Percentiles rank a stretch among this genome's conserved stretches.
Conservation (phyloP, 1,140 invertebrate species). For the Antheraea pernyi region DNA sequence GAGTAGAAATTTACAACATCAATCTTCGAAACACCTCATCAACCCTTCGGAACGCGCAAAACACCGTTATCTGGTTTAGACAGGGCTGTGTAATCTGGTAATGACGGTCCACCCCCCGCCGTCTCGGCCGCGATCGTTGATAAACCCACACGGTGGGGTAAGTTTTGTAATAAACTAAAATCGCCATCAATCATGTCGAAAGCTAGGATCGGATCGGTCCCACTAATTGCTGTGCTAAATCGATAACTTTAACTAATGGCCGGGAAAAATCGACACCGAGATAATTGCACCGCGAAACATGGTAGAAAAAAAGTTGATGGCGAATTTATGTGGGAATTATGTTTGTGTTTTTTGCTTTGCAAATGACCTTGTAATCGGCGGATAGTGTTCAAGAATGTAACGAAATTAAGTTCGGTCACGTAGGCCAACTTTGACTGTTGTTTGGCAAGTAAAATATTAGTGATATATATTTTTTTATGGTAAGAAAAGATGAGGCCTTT, state of each 20-base stretch:
- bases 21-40: not conserved
- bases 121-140: slow-evolving; percentile 28
- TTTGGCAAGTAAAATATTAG: too few species aligned
- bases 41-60: slow-evolving; percentile 24
- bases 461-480: too few species aligned
- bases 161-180: slow-evolving; percentile 62
- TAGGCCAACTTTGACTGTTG: too few species aligned
- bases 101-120: slow-evolving; percentile 37
- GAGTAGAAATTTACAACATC: not conserved
- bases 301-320: slow-evolving; percentile 21
- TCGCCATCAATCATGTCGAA: slow-evolving; percentile 69
- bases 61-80: slow-evolving; percentile 53
- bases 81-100: slow-evolving; percentile 57
- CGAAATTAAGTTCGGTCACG: too few species aligned
- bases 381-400: slow-evolving; percentile 6
- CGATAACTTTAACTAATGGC: slow-evolving; percentile 55
- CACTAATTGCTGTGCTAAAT: slow-evolving; percentile 61
- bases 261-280: slow-evolving; percentile 51
- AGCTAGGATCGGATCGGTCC: slow-evolving; percentile 17
- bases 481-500: too few species aligned
- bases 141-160: slow-evolving; percentile 40
- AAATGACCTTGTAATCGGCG: not conserved
- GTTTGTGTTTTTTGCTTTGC: not conserved
- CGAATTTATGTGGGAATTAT: slow-evolving; percentile 22
- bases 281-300: slow-evolving; percentile 44